Conservation (phyloP, 2,888 invertebrate species). For the Melinaea marsaeus region DNA sequence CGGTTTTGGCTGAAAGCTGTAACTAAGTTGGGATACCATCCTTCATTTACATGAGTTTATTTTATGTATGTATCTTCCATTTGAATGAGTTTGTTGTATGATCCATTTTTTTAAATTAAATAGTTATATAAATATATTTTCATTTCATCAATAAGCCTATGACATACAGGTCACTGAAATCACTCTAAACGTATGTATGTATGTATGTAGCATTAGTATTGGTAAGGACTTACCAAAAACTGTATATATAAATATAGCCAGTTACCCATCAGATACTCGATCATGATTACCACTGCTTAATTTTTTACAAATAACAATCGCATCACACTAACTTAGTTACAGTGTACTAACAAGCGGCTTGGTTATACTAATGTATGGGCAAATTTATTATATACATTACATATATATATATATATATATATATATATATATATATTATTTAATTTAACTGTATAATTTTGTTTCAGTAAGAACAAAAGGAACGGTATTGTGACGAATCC, state of each 20-base stretch:
- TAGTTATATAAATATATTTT: no score
- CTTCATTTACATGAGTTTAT: slow-evolving; percentile 5
- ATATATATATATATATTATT: neutral
- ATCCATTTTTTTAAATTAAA: no score
- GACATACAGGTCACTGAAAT: no score
- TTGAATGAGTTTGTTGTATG: no score
- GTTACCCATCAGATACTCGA: neutral
- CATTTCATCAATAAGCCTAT: no score
- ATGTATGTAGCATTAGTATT: neutral
- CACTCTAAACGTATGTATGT: no score
- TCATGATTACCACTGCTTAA: neutral
- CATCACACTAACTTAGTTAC: no score
- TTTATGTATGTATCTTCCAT: neutral
- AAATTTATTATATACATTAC: neutral
- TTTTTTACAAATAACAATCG: no score
- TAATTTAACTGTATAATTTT: neutral
- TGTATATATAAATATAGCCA: neutral
- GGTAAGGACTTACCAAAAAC: neutral
- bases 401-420: neutral
- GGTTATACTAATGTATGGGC: neutral
- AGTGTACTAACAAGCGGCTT: neutral
- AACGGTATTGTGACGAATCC: slow-evolving; percentile 93
- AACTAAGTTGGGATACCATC: slow-evolving; percentile 17
- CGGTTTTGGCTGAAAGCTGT: slow-evolving; percentile 18
- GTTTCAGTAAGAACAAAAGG: slow-evolving; percentile 82